phyloP scores from a whole-genome alignment of 1,140 invertebrate species.

The Theocolax elegans region DNA sequence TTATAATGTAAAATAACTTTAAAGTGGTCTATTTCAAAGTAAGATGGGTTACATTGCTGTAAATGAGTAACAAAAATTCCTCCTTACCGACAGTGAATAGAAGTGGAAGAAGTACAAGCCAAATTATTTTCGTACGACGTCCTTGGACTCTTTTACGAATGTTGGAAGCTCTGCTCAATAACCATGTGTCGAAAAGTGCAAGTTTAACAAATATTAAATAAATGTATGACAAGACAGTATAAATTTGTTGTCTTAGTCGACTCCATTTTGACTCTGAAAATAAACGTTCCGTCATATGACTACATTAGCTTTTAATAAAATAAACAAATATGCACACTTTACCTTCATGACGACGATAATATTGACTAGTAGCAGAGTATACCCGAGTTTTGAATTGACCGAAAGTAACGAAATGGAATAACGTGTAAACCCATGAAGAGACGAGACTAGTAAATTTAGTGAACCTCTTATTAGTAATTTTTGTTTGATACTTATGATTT shows the following conservation, averaged over 20 bases:
- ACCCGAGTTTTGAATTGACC: conserved; percentile 46
- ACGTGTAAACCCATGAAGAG: conserved; percentile 43
- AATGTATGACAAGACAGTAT: conserved; percentile 49
- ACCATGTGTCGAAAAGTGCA: conserved; percentile 60
- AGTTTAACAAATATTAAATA: conserved; percentile 57
- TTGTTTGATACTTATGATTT: conserved; percentile 31
- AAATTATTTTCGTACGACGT: conserved; percentile 51
- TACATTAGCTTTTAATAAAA: neutral
- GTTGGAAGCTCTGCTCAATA: conserved; percentile 54
- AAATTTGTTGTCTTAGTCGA: conserved; percentile 44
- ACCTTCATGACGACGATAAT: conserved; percentile 52
- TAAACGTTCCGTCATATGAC: neutral
- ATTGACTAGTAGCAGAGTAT: conserved; percentile 46
- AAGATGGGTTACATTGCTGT: too few relatives aligned
- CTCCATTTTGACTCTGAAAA: conserved; percentile 55
- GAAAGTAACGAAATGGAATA: conserved; percentile 49
- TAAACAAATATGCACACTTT: conserved; percentile 2
- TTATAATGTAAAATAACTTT: neutral
- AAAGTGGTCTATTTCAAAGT: neutral
- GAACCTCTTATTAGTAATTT: conserved; percentile 43
- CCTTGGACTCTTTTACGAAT: conserved; percentile 47
- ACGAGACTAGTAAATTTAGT: conserved; percentile 36
- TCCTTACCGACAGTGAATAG: conserved; percentile 59
- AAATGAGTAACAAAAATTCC: too few relatives aligned
- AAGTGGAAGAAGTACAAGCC: conserved; percentile 56